A percentile compares a stretch with the other conserved stretches of the same genome.
Evolutionary conservation across 1,140 invertebrate genomes (phyloP).

Genomic region (Drosophila sulfurigaster): DNA sequence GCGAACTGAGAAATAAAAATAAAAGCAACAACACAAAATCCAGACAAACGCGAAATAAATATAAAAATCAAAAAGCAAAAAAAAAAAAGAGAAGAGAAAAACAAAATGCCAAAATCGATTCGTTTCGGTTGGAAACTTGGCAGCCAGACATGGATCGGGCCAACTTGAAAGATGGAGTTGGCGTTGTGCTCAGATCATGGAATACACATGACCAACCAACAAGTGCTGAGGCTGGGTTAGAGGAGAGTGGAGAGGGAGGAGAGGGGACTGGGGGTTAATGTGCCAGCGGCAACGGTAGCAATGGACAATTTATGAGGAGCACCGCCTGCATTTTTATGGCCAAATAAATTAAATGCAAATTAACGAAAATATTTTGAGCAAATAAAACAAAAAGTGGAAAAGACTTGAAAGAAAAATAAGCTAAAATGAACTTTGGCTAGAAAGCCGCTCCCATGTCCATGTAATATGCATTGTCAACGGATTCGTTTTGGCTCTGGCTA

Average conservation of each 20-base stretch:
- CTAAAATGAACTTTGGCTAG: background rate
- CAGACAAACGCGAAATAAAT: constrained; percentile 17
- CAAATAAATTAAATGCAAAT: constrained; percentile 53
- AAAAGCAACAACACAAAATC: constrained; percentile 24
- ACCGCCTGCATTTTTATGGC: constrained; percentile 42
- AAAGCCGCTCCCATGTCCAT: constrained; percentile 28
- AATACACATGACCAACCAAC: background rate
- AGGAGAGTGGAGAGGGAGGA: background rate
- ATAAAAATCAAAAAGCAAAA: background rate
- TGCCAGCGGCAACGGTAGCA: constrained; percentile 24
- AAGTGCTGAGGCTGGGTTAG: background rate
- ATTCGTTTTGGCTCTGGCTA: constrained; percentile 29
- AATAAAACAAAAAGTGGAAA: constrained; percentile 18
- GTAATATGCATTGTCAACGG: constrained; percentile 41
- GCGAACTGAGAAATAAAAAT: constrained; percentile 21
- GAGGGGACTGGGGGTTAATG: background rate
- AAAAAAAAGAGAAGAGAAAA: constrained; percentile 7
- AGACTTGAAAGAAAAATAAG: background rate
- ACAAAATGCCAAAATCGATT: constrained; percentile 49
- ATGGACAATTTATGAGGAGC: constrained; percentile 37
- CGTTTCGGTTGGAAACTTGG: constrained; percentile 42
- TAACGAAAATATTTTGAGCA: constrained; percentile 18
- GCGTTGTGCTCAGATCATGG: constrained; percentile 11
- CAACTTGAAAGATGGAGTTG: constrained; percentile 10
- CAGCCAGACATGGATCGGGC: constrained; percentile 18